Evolutionary conservation across 2,797 vertebrate species (phyloP).

Genomic region (Monodelphis domestica): DNA sequence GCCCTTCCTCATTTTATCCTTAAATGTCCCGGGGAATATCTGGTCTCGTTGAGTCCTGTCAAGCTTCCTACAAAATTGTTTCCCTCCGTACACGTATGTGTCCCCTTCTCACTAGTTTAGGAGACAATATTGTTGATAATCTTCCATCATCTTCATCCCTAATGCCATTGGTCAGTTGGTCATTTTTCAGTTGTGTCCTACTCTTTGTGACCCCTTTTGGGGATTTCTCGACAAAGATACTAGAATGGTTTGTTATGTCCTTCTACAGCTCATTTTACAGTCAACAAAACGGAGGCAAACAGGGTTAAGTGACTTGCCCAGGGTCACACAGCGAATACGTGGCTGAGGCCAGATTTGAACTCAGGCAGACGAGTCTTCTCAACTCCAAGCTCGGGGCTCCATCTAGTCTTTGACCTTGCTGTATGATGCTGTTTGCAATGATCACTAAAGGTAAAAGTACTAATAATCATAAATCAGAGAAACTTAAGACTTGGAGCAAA

Average conservation of each 20-base stretch:
- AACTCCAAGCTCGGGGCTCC: too few species aligned
- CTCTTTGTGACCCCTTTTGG: too few species aligned
- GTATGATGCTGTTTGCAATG: neutral
- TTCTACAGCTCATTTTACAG: too few species aligned
- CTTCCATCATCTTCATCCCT: neutral
- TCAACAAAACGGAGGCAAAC: too few species aligned
- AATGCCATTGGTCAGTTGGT: neutral
- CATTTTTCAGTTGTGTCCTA: too few species aligned
- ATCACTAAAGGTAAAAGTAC: neutral
- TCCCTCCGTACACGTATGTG: neutral
- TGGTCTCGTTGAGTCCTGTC: neutral
- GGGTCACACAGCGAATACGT: too few species aligned
- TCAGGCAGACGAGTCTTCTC: too few species aligned
- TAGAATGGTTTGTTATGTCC: too few species aligned
- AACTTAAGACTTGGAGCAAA: neutral
- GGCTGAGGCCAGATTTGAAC: too few species aligned
- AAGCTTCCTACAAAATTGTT: neutral
- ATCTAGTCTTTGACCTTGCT: too few species aligned
- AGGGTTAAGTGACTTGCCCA: too few species aligned
- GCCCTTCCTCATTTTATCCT: neutral
- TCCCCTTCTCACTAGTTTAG: neutral
- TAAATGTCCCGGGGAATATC: neutral
- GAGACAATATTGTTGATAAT: neutral
- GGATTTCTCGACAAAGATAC: too few species aligned
- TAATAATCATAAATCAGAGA: neutral